Conservation (phyloP, 2,113 vertebrate species). For the Anarrhichthys ocellatus region DNA sequence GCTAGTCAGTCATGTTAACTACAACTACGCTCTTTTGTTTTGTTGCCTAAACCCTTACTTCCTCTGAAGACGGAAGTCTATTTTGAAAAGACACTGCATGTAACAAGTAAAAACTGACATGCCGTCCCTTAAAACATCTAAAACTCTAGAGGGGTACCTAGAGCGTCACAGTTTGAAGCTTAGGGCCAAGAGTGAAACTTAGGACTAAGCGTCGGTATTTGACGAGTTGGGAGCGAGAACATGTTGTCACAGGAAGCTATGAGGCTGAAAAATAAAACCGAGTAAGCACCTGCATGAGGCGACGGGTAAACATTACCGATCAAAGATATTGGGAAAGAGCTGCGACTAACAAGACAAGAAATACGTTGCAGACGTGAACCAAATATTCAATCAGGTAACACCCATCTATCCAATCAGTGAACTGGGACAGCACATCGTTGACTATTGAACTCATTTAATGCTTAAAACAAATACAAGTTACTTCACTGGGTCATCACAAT, state of each 20-base stretch:
- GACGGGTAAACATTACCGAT: conserved; percentile 27
- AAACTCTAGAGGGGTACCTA: neutral
- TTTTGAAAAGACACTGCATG: neutral
- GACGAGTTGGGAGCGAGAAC: neutral
- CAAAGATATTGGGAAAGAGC: conserved; percentile 18
- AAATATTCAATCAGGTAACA: conserved; percentile 51
- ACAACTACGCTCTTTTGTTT: neutral
- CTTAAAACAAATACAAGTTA: conserved; percentile 86
- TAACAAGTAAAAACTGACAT: neutral
- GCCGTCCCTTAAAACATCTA: neutral
- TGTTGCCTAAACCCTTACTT: neutral
- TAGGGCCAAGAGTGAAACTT: no score
- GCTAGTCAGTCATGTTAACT: neutral
- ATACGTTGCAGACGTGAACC: conserved; percentile 39
- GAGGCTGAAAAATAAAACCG: conserved; percentile 22
- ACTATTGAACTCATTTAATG: conserved; percentile 86
- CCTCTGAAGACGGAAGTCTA: no score
- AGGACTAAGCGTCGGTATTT: neutral
- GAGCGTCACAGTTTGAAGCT: neutral
- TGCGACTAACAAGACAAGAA: conserved; percentile 42
- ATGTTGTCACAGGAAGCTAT: conserved; percentile 8
- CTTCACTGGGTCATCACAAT: conserved; percentile 86
- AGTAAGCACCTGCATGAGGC: conserved; percentile 27
- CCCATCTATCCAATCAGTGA: conserved; percentile 68
- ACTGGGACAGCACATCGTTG: conserved; percentile 71